Percentiles rank a stretch among this genome's conserved stretches.
Evolutionary conservation across 2,888 invertebrate species (phyloP).

Genomic region (Trisateles emortualis): DNA sequence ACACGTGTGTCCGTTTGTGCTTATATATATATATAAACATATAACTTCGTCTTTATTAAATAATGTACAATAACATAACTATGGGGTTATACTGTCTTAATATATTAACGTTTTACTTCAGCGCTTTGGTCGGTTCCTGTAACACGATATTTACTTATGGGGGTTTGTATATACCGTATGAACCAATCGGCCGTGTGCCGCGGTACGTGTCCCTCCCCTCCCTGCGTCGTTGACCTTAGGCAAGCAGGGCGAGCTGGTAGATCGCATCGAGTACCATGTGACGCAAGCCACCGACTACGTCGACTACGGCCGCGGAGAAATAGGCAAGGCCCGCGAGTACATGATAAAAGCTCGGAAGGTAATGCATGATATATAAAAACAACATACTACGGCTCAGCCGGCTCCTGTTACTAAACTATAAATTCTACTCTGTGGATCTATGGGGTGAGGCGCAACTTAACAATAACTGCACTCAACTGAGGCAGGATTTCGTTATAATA

Average conservation of each 20-base stretch:
- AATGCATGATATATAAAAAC: slow-evolving; percentile 55
- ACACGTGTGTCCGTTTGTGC: slow-evolving; percentile 47
- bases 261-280: slow-evolving; percentile 97
- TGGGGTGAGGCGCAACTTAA: slow-evolving; percentile 37
- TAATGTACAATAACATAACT: slow-evolving; percentile 46
- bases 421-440: slow-evolving; percentile 18
- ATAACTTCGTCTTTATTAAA: slow-evolving; percentile 45
- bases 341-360: slow-evolving; percentile 96
- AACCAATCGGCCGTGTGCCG: slow-evolving; percentile 79
- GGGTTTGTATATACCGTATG: slow-evolving; percentile 71
- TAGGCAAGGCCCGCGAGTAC: slow-evolving; percentile 93
- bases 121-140: slow-evolving; percentile 70
- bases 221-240: slow-evolving; percentile 76
- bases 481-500: slow-evolving; percentile 4
- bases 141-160: slow-evolving; percentile 58
- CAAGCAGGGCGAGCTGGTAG: slow-evolving; percentile 96
- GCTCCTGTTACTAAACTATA: slow-evolving; percentile 36
- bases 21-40: slow-evolving; percentile 46
- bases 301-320: slow-evolving; percentile 92
- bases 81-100: slow-evolving; percentile 44
- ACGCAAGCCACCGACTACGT: slow-evolving; percentile 95
- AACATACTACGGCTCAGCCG: slow-evolving; percentile 19
- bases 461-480: slow-evolving; percentile 20
- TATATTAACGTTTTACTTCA: slow-evolving; percentile 66
- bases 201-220: slow-evolving; percentile 68